phyloP scores from a whole-genome alignment of 2,113 vertebrate species.

The Colinus virginianus region DNA sequence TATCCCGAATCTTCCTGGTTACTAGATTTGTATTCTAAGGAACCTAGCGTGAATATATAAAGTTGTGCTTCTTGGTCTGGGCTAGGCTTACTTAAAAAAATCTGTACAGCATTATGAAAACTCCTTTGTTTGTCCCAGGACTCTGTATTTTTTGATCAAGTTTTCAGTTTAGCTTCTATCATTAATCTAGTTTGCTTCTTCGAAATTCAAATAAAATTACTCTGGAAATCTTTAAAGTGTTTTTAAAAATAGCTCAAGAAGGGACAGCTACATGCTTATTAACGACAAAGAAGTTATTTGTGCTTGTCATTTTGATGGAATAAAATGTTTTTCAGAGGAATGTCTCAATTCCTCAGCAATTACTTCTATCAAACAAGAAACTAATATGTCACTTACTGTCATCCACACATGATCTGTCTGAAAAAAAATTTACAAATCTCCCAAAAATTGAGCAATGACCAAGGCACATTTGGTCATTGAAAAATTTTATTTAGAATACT shows the following conservation, averaged over 20 bases:
- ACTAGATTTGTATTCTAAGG: neutral
- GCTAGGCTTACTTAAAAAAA: neutral
- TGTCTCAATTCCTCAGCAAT: neutral
- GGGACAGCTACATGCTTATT: neutral
- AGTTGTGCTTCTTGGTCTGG: neutral
- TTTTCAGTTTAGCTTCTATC: neutral
- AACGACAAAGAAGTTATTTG: neutral
- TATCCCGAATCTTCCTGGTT: neutral
- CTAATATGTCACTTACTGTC: neutral
- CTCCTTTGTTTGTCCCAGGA: neutral
- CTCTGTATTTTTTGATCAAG: neutral
- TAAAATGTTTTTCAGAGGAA: neutral
- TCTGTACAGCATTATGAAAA: fast-evolving
- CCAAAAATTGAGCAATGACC: neutral
- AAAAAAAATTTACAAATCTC: neutral
- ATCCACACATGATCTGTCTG: neutral
- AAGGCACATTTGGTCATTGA: neutral
- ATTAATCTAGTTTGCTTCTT: neutral
- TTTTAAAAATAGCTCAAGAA: neutral
- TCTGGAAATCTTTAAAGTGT: neutral
- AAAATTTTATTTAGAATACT: neutral
- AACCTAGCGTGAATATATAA: neutral
- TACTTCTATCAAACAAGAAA: neutral
- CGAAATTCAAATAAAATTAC: neutral
- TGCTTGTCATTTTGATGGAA: neutral